Base-by-base conservation (phyloP, 2,113 vertebrate species). In the Pelobates fuscus region DNA sequence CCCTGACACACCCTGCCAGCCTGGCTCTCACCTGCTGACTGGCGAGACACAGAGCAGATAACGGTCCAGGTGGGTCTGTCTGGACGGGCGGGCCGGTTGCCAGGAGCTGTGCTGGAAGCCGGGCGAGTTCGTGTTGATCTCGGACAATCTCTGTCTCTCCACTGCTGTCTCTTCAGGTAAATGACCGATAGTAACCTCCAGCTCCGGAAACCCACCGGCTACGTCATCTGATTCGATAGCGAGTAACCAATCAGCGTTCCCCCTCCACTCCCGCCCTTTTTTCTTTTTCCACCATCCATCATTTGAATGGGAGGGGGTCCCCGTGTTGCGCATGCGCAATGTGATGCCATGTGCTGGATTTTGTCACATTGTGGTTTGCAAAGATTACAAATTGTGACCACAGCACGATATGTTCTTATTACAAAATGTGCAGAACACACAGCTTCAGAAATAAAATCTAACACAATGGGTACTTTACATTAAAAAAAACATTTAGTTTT, bases 181-280 rank as follows among this genome's bases (percentile, higher is more conserved):
- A 58, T 70, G 78, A 74, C 78, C 78, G 78, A 15, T 25, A 70
- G 59, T 79, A 79, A 79, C 78, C 78, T 65, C 71, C 1, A 11
- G 24, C 69, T 57, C 64, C 65, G 71, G 78, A 74, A 79, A 75
- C 65, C 78, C 78, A 66, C 52, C 57, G 68, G 64, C 2, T 23
- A 79, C 78, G 78, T 79, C 71, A 79, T 75, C 78, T 79, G 78
- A 79, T 75, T 75, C 78, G 78, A 79, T 79, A 57, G 70, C 15
- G 32, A 6, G 26, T 57, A 59, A 64, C 78, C 78, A 75, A 79
- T 79, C 18, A 49, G 14, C 21, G 26, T 12, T 17, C 29, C 18
- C 63, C 10, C n/a, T 10, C n/a, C 32, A 15, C 46, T 27, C 60
- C 46, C 58, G 17, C 63, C 63, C 55, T 67, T 54, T 41, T 63